phyloP scores from a whole-genome alignment of 2,888 invertebrate genomes.

The Lasioglossum figueresi region DNA sequence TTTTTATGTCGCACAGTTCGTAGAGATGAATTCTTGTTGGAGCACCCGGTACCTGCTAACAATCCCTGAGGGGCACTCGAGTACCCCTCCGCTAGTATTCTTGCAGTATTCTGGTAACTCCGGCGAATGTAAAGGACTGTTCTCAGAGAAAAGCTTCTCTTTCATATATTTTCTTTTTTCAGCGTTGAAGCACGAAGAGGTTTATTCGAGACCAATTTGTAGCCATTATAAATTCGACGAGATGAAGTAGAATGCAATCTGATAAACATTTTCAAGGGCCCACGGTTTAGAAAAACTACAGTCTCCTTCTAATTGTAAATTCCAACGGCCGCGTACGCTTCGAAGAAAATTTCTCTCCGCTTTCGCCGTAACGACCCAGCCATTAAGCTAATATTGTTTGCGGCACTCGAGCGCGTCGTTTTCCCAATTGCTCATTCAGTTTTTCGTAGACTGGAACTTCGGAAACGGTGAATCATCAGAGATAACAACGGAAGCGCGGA shows the following conservation, averaged over 20 bases:
- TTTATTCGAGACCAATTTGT: not conserved
- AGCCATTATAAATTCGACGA: not conserved
- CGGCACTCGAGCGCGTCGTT: not conserved
- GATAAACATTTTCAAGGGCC: not conserved
- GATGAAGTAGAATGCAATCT: not conserved
- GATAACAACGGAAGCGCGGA: slow-evolving; percentile 14
- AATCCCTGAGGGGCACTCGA: slow-evolving; percentile 16
- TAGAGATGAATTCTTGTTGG: not conserved
- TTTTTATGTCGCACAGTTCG: not conserved
- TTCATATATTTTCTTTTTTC: not conserved
- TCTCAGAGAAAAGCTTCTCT: not conserved
- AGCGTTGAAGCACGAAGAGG: not conserved
- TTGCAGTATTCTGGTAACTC: slow-evolving; percentile 7
- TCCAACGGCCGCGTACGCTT: not conserved
- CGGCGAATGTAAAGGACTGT: slow-evolving; percentile 9
- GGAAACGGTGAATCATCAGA: not conserved
- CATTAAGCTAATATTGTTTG: not conserved
- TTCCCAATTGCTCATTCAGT: not conserved
- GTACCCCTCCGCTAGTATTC: slow-evolving; percentile 9
- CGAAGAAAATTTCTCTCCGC: not conserved
- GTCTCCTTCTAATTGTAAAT: not conserved
- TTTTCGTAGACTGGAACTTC: not conserved
- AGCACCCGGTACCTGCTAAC: slow-evolving; percentile 16
- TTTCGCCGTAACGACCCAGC: not conserved
- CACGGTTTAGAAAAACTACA: not conserved